phyloP scores from a whole-genome alignment of 2,888 invertebrate species.

The Xanthorhoe designata region DNA sequence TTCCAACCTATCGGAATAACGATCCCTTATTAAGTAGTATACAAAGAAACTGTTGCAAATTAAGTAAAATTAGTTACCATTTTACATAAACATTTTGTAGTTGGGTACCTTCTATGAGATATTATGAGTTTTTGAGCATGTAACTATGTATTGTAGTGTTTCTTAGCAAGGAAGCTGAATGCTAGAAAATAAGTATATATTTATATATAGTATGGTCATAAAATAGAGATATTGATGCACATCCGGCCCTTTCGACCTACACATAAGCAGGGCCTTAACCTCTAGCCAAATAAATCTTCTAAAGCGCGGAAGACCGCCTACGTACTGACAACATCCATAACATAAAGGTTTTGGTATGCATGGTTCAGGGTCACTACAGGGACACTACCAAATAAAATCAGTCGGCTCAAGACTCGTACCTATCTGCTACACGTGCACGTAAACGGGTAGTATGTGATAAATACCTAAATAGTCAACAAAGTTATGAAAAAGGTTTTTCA shows the following conservation, averaged over 20 bases:
- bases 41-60: not conserved
- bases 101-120: not conserved
- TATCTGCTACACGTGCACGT: too few species aligned
- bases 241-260: not conserved
- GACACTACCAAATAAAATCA: not conserved
- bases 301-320: conserved; percentile 4
- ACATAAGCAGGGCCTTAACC: not conserved
- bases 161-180: not conserved
- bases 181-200: not conserved
- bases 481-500: conserved; percentile 12
- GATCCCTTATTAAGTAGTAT: not conserved
- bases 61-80: not conserved
- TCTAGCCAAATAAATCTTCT: not conserved
- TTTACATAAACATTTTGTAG: not conserved
- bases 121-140: not conserved
- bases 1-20: conserved; percentile 16
- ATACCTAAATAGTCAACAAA: not conserved
- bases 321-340: conserved; percentile 4
- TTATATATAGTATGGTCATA: not conserved
- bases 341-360: conserved; percentile 4
- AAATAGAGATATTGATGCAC: not conserved
- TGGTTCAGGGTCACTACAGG: conserved; percentile 19
- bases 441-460: too few species aligned
- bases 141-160: not conserved
- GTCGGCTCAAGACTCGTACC: too few species aligned